Evolutionary conservation across 2,797 vertebrate species (phyloP).

Genomic region (Prunella strophiata): DNA sequence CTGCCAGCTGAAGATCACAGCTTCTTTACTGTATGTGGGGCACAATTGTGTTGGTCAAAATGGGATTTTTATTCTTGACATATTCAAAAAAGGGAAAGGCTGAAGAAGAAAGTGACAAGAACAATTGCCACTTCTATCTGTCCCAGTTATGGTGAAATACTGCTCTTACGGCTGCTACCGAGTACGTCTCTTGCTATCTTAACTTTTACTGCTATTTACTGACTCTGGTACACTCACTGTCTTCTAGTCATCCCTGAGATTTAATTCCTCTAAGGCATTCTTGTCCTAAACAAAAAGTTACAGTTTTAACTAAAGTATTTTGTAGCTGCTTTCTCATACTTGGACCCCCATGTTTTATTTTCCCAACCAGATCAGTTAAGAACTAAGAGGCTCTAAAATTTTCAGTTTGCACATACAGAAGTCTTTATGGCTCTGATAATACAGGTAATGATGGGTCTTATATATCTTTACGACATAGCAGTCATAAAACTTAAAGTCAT

Average conservation of each 20-base stretch:
- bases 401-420: not conserved
- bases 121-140: not conserved
- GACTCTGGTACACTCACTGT: not conserved
- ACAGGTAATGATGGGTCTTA: not conserved
- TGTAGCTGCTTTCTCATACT: not conserved
- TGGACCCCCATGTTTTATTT: not conserved
- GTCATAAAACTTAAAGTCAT: conserved; percentile 30
- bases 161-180: not conserved
- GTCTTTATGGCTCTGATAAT: conserved; percentile 12
- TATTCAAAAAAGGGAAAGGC: not conserved
- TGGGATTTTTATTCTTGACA: not conserved
- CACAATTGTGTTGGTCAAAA: not conserved
- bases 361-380: not conserved
- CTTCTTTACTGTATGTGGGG: not conserved
- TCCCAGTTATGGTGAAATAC: not conserved
- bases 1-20: not conserved
- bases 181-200: not conserved
- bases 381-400: not conserved
- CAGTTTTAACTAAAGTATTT: not conserved
- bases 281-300: not conserved
- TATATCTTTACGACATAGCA: not conserved
- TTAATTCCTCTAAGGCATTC: not conserved
- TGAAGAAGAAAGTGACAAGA: not conserved
- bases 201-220: not conserved
- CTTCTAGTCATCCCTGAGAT: not conserved